Base-by-base conservation (phyloP, 1,140 invertebrate genomes). In the Trichonephila inaurata region DNA sequence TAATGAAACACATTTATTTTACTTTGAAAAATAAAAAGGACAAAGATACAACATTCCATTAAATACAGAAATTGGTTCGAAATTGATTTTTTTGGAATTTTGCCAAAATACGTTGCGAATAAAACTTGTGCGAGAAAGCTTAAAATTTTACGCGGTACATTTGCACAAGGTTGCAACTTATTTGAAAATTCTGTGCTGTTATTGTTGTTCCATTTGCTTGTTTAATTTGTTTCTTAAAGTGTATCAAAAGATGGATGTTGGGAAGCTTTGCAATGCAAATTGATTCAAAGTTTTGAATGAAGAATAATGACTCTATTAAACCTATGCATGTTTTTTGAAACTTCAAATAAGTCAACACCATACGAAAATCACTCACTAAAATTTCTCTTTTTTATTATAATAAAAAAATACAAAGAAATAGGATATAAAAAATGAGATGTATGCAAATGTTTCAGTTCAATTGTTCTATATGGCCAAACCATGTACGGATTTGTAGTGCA, bases 21-120 rank as follows among this genome's bases (percentile, higher is more conserved):
- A 77, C 69, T 77, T 77, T 72, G 18, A 33, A 77, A 28, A 77
- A 77, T 18, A 77, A 14, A 77, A 77, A 77, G 28, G 14, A 77
- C 69, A 77, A 77, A 77, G 28, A 77, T 12, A 24, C 28, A 77
- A 28, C 69, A 40, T 77, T 77, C 69, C 69, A 77, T 77, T 77
- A 77, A 77, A 77, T 28, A 77, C 69, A 33, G 69, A 77, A 77
- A 77, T 77, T 77, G 69, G 69, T 77, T 77, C 69, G 69, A 77
- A 77, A 77, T 77, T 77, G 69, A 77, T 77, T 77, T 77, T 28
- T 19, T 77, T 77, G 69, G 69, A 77, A 4, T 16, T 18, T 0
- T 77, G 69, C 69, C 69, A 77, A 19, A 28, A 77, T 28, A 18
- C 16, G 24, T 28, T 33, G 18, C 24, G 19, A 33, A 77, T 28